Conservation (phyloP, 2,113 vertebrate species). For the Ptilorrhoa leucosticta region DNA sequence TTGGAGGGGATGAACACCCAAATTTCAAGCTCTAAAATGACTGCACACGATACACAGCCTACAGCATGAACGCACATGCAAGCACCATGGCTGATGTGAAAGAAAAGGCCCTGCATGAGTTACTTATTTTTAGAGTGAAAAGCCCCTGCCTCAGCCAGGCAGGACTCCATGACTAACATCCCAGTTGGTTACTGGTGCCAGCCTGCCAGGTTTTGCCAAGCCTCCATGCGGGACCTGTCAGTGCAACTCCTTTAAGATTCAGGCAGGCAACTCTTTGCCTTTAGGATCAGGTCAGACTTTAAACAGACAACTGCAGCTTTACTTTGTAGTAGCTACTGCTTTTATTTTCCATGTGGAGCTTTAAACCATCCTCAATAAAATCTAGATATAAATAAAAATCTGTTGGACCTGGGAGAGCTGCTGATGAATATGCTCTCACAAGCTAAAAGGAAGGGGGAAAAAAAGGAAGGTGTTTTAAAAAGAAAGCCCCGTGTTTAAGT, state of each 20-base stretch:
- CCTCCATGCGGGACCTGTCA: not conserved
- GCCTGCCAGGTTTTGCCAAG: not conserved
- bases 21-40: not conserved
- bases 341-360: not conserved
- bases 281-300: not conserved
- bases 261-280: not conserved
- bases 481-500: not conserved
- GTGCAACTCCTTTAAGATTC: not conserved
- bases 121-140: not conserved
- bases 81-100: not conserved
- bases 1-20: not conserved
- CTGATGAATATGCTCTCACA: not conserved
- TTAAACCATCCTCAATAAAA: not conserved
- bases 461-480: not conserved
- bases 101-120: not conserved
- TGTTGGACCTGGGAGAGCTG: not conserved
- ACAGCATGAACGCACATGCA: not conserved
- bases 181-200: not conserved
- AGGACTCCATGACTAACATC: not conserved
- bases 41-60: not conserved
- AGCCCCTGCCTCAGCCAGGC: not conserved
- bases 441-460: not conserved
- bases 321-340: not conserved
- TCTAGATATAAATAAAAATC: too few relatives aligned
- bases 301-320: not conserved